Percentiles rank a stretch among this genome's conserved stretches.
Evolutionary conservation across 1,140 invertebrate species (phyloP).

Genomic region (Drosophila melanica): DNA sequence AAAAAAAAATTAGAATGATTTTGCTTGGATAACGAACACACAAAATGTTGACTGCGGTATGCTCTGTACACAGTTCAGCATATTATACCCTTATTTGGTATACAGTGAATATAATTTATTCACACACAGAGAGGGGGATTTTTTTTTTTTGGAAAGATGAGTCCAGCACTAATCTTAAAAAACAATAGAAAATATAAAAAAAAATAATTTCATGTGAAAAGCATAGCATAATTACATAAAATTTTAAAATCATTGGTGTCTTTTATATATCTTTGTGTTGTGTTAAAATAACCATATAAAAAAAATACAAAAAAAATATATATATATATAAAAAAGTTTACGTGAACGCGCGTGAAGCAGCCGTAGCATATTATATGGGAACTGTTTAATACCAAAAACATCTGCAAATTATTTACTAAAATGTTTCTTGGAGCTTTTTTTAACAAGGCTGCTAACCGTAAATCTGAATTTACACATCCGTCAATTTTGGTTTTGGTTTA

Average conservation of each 20-base stretch:
- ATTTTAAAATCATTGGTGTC: conserved; percentile 5
- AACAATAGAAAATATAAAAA: neutral
- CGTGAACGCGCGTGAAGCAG: too few species aligned
- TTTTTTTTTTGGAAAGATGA: conserved; percentile 4
- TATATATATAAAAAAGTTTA: too few species aligned
- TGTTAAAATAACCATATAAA: conserved; percentile 11
- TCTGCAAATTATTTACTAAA: too few species aligned
- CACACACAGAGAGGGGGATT: neutral
- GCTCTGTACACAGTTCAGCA: conserved; percentile 1
- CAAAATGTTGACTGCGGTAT: neutral
- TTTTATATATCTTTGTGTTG: conserved; percentile 38
- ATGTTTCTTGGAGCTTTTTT: too few species aligned
- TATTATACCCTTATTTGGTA: neutral
- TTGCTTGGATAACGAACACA: neutral
- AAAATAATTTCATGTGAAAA: too few species aligned
- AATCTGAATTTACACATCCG: too few species aligned
- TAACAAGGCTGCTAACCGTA: too few species aligned
- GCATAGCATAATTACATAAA: neutral
- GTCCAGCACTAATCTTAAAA: neutral
- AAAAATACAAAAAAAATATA: neutral
- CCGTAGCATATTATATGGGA: too few species aligned
- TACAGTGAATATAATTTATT: too few species aligned
- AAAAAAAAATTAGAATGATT: neutral
- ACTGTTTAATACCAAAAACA: too few species aligned
- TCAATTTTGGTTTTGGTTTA: too few species aligned